phyloP scores from a whole-genome alignment of 2,797 vertebrate genomes.

The Rhyacichthys aspro region DNA sequence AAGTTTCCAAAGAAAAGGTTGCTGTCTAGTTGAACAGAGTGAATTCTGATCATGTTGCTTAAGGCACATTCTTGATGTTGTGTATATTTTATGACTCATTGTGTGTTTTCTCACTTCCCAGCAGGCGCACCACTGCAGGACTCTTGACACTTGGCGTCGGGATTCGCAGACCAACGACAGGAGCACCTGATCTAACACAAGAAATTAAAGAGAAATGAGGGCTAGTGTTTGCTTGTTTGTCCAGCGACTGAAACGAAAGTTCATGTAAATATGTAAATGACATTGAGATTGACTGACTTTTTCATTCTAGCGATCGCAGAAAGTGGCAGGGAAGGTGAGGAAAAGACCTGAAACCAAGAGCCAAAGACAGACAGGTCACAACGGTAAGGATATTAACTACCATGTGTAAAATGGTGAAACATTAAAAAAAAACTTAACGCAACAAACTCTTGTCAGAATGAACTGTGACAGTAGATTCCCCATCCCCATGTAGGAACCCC shows the following conservation, averaged over 20 bases:
- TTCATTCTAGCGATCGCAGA: not conserved
- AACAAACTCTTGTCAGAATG: constrained; percentile 14
- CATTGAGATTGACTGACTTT: constrained; percentile 5
- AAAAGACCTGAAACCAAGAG: no score
- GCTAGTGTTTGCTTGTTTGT: constrained; percentile 1
- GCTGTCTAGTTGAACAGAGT: constrained; percentile 4
- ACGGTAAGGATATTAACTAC: not conserved
- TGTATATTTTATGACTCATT: constrained; percentile 40
- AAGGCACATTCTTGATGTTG: constrained; percentile 23
- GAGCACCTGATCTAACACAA: constrained; percentile 28
- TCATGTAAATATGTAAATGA: constrained; percentile 4
- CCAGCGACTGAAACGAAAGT: not conserved
- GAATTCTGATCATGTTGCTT: constrained; percentile 9
- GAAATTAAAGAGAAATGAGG: not conserved
- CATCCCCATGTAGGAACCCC: constrained; percentile 30
- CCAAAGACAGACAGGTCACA: not conserved
- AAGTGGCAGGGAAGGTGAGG: not conserved
- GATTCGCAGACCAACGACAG: constrained; percentile 75
- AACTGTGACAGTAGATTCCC: constrained; percentile 21
- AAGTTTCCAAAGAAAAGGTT: not conserved
- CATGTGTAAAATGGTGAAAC: no score
- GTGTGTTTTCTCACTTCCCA: constrained; percentile 85
- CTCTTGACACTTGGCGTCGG: constrained; percentile 80
- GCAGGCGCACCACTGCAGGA: constrained; percentile 82
- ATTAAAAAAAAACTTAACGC: constrained; percentile 3